Conservation (phyloP, 2,113 vertebrate genomes). For the Orcinus orca region DNA sequence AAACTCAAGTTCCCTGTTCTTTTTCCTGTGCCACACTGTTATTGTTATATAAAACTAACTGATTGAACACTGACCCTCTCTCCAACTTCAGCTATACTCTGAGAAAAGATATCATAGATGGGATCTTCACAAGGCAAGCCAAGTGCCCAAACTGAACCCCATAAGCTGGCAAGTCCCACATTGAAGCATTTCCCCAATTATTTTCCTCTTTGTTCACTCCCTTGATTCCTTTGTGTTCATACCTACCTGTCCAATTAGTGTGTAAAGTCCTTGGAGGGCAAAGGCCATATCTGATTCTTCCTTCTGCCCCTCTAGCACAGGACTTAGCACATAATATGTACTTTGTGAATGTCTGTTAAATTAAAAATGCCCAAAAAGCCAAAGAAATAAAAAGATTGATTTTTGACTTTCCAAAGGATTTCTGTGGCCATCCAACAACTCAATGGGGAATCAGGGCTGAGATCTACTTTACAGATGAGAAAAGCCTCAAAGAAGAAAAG, state of each 20-base stretch:
- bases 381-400: background rate
- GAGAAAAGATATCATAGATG: background rate
- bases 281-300: background rate
- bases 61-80: background rate
- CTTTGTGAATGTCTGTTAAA: background rate
- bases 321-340: background rate
- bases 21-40: background rate
- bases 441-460: background rate
- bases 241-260: background rate
- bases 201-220: background rate
- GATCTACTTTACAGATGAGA: background rate
- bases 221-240: background rate
- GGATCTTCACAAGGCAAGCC: background rate
- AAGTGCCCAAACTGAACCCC: background rate
- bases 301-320: background rate
- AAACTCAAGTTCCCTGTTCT: background rate
- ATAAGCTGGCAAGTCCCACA: background rate
- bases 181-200: background rate
- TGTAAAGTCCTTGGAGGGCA: background rate
- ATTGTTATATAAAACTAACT: background rate
- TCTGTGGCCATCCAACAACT: background rate
- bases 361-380: constrained; percentile 8
- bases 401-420: background rate
- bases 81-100: background rate
- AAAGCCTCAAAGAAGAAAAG: background rate